Evolutionary conservation across 2,113 vertebrate species (phyloP).

Genomic region (Spermophilus dauricus): DNA sequence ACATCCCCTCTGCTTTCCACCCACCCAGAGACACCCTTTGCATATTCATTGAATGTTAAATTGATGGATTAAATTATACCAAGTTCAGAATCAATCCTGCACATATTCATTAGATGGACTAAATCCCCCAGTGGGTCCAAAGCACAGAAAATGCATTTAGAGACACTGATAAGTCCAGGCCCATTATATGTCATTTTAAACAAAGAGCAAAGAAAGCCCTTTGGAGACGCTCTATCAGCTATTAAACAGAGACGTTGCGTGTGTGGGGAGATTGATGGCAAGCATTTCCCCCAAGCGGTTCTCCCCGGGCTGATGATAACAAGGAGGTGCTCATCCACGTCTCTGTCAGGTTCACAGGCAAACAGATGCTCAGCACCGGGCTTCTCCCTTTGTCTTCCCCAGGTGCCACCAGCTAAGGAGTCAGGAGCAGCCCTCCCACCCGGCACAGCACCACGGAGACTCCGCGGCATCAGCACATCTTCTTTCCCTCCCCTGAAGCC

Average conservation of each 20-base stretch:
- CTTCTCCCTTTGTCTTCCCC: slow-evolving; percentile 91
- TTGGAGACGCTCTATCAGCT: slow-evolving; percentile 97
- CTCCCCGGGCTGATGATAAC: slow-evolving; percentile 91
- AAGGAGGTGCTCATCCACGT: slow-evolving; percentile 85
- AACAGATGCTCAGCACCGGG: slow-evolving; percentile 88
- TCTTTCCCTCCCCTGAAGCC: slow-evolving; percentile 17
- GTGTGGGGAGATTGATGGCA: slow-evolving; percentile 96
- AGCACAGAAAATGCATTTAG: slow-evolving; percentile 93
- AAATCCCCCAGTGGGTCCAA: slow-evolving; percentile 91
- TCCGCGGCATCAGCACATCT: neutral
- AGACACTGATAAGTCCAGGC: slow-evolving; percentile 95
- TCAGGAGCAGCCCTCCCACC: slow-evolving; percentile 50
- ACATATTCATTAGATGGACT: slow-evolving; percentile 91
- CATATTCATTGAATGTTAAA: slow-evolving; percentile 98
- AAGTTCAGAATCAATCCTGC: slow-evolving; percentile 95
- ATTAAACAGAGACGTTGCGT: slow-evolving; percentile 96
- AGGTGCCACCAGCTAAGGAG: slow-evolving; percentile 90
- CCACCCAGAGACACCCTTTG: slow-evolving; percentile 90
- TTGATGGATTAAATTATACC: slow-evolving; percentile 98
- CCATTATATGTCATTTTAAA: slow-evolving; percentile 98
- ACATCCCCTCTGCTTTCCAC: slow-evolving; percentile 89
- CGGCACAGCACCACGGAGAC: neutral
- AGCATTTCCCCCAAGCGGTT: slow-evolving; percentile 91
- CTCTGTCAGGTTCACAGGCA: slow-evolving; percentile 88
- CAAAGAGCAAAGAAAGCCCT: slow-evolving; percentile 94